These are phyloP conservation scores for Palaemon carinicauda DNA, from an alignment of 1,140 invertebrate genomes.

Conservation along the genomic window DNA sequence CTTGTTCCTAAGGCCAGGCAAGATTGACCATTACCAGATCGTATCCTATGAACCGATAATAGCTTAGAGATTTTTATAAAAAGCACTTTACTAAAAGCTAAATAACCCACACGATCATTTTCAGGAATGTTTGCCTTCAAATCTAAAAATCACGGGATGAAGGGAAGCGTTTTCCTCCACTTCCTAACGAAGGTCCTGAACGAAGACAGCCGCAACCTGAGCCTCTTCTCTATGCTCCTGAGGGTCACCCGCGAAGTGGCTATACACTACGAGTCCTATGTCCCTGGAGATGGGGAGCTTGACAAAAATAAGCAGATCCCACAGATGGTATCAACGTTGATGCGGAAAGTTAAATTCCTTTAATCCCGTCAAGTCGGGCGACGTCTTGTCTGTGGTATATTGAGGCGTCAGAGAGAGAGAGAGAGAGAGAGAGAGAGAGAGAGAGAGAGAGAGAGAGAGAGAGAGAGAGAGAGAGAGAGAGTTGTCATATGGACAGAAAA, in stretches of 20 bases:
- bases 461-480: too few relatives aligned
- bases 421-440: too few relatives aligned
- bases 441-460: too few relatives aligned
- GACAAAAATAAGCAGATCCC: slow-evolving; percentile 52
- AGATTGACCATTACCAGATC: too few relatives aligned
- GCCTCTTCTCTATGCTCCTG: slow-evolving; percentile 33
- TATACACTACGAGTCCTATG: slow-evolving; percentile 24
- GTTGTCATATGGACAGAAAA: too few relatives aligned
- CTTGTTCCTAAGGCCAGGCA: too few relatives aligned
- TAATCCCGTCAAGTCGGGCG: too few relatives aligned
- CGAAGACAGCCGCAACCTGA: background rate
- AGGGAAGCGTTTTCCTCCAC: slow-evolving; percentile 54
- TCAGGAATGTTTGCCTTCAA: slow-evolving; percentile 53
- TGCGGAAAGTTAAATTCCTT: slow-evolving; percentile 43
- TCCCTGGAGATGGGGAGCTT: background rate
- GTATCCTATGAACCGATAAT: too few relatives aligned
- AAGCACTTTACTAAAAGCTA: too few relatives aligned
- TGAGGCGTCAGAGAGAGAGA: too few relatives aligned
- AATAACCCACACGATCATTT: background rate
- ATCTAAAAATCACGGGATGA: slow-evolving; percentile 34
- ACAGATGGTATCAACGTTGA: slow-evolving; percentile 27
- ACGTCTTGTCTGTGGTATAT: too few relatives aligned
- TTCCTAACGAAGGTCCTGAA: slow-evolving; percentile 10
- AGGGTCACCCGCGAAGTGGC: slow-evolving; percentile 38
- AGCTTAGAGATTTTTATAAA: too few relatives aligned